Evolutionary conservation across 2,797 vertebrate genomes (phyloP).

Genomic region (Xyrichtys novacula): DNA sequence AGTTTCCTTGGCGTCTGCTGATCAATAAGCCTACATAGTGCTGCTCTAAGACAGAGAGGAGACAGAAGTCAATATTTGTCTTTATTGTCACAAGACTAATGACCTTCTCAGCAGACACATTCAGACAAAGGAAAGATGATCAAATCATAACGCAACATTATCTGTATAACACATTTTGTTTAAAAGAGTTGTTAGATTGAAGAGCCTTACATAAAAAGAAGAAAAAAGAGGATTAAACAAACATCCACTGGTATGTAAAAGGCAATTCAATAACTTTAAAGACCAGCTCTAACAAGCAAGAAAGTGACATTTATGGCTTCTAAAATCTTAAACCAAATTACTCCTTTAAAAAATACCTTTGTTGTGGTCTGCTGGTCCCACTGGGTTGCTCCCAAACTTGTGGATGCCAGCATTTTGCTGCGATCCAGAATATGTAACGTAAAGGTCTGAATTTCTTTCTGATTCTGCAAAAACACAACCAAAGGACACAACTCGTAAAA

Average conservation of each 20-base stretch:
- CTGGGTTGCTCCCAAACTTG: slow-evolving; percentile 48
- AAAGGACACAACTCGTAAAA: neutral
- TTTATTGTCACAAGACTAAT: neutral
- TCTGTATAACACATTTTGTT: neutral
- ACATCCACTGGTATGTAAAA: neutral
- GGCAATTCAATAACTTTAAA: neutral
- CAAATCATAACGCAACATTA: neutral
- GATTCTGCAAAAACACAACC: slow-evolving; percentile 41
- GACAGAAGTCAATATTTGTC: neutral
- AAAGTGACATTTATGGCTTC: neutral
- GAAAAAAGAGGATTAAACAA: neutral
- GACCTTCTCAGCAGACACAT: no score
- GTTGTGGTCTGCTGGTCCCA: slow-evolving; percentile 1
- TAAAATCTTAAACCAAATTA: neutral
- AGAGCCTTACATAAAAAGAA: neutral
- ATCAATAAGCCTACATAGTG: slow-evolving; percentile 72
- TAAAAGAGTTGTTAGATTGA: neutral
- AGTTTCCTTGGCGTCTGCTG: neutral
- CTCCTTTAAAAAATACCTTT: slow-evolving; percentile 60
- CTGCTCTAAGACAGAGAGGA: slow-evolving; percentile 64
- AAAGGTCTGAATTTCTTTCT: slow-evolving; percentile 47
- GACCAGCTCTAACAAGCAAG: neutral
- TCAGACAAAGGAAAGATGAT: no score
- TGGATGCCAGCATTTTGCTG: slow-evolving; percentile 50
- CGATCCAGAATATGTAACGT: slow-evolving; percentile 57